Percentiles rank a stretch among this genome's conserved stretches.
Conservation (phyloP, 2,888 invertebrate genomes). For the Parnassius apollo region DNA sequence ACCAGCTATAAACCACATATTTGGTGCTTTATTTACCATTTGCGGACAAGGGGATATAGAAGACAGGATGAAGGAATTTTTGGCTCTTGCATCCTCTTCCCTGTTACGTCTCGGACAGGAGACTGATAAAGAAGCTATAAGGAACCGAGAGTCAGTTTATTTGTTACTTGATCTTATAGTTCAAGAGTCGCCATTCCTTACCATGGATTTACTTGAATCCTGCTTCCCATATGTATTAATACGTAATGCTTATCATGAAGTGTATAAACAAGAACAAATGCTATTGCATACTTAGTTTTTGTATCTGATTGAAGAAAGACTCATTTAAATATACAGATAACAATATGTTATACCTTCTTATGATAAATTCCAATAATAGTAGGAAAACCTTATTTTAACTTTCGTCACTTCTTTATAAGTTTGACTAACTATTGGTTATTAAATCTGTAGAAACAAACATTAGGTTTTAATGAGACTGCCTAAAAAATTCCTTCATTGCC, state of each 20-base stretch:
- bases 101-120: slow-evolving; percentile 96
- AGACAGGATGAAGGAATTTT: slow-evolving; percentile 97
- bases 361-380: slow-evolving; percentile 28
- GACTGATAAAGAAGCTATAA: slow-evolving; percentile 95
- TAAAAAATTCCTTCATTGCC: slow-evolving; percentile 45
- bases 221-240: slow-evolving; percentile 99
- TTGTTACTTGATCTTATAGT: slow-evolving; percentile 98
- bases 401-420: slow-evolving; percentile 10
- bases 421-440: slow-evolving; percentile 8
- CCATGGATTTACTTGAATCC: slow-evolving; percentile 98
- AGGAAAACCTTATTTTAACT: slow-evolving; percentile 17
- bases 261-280: slow-evolving; percentile 93
- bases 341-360: slow-evolving; percentile 10
- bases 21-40: slow-evolving; percentile 97
- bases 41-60: slow-evolving; percentile 98
- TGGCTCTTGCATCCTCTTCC: slow-evolving; percentile 96
- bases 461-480: slow-evolving; percentile 58
- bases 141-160: slow-evolving; percentile 98
- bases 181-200: slow-evolving; percentile 98
- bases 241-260: slow-evolving; percentile 98
- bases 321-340: slow-evolving; percentile 6
- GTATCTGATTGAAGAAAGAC: slow-evolving; percentile 26
- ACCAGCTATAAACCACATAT: slow-evolving; percentile 96
- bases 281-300: slow-evolving; percentile 66
- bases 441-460: slow-evolving; percentile 30